These are phyloP conservation scores for Enteromius paludinosus DNA, from an alignment of 2,797 vertebrate species.

Conservation along the genomic window DNA sequence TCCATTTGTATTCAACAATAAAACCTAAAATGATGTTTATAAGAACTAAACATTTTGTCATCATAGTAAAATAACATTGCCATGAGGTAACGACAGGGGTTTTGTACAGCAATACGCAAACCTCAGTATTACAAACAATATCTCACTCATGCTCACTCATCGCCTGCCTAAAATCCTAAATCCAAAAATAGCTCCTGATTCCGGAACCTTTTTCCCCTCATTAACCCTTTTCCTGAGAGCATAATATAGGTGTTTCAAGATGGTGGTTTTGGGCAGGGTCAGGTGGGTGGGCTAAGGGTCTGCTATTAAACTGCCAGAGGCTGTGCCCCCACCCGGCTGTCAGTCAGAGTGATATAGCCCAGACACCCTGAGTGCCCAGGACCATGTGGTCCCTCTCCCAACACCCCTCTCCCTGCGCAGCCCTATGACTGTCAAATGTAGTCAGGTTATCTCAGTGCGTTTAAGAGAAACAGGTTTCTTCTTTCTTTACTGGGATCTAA, in stretches of 20 bases:
- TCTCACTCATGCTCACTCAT: not conserved
- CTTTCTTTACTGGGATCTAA: conserved; percentile 46
- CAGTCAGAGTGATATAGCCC: conserved; percentile 80
- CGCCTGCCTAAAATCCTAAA: conserved; percentile 54
- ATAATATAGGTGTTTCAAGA: conserved; percentile 67
- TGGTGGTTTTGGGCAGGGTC: conserved; percentile 58
- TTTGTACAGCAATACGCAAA: not conserved
- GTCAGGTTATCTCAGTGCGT: not conserved
- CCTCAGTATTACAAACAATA: conserved; percentile 2
- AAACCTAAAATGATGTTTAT: not conserved
- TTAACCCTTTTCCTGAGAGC: conserved; percentile 68
- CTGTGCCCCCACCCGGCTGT: conserved; percentile 68
- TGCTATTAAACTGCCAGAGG: conserved; percentile 67
- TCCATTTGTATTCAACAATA: not conserved
- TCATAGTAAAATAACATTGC: not conserved
- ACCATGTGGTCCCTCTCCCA: conserved; percentile 57
- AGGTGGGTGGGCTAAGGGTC: conserved; percentile 54
- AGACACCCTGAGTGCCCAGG: conserved; percentile 66
- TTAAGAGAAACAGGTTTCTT: not conserved
- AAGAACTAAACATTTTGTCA: not conserved
- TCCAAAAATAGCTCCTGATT: conserved; percentile 63
- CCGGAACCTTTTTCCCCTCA: conserved; percentile 65
- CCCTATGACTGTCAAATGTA: conserved; percentile 54
- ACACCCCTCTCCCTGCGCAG: conserved; percentile 36
- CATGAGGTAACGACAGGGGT: not conserved